Percentiles rank a stretch among this genome's conserved stretches.
phyloP scores from a whole-genome alignment of 2,888 invertebrate genomes.

The Microlaimidae sp. region DNA sequence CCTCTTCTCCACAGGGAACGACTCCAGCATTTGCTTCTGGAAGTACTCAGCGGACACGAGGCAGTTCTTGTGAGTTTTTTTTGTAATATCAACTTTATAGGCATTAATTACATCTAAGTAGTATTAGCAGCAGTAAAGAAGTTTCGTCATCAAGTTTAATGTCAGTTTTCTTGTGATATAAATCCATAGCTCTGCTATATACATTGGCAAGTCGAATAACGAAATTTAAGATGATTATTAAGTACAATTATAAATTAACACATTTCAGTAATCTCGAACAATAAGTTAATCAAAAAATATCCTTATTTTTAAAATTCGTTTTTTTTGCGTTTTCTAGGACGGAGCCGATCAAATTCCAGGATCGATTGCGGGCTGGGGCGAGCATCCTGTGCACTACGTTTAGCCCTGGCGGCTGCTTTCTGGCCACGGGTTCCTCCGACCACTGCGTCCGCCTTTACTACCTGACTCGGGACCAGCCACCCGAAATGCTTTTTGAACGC shows the following conservation, averaged over 20 bases:
- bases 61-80: conserved; percentile 45
- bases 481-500: conserved; percentile 55
- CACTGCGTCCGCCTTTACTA: conserved; percentile 77
- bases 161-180: no score
- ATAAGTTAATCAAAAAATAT: conserved; percentile 16
- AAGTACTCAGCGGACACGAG: conserved; percentile 46
- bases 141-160: no score
- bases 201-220: no score
- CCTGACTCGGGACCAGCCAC: conserved; percentile 56
- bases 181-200: no score
- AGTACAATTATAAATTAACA: no score
- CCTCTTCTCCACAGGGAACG: conserved; percentile 80
- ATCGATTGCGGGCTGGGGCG: conserved; percentile 75
- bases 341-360: conserved; percentile 75
- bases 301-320: no score
- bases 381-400: conserved; percentile 87
- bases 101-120: no score
- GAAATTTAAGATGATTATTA: no score
- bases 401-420: conserved; percentile 61
- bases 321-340: conserved; percentile 44
- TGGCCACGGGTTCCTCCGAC: conserved; percentile 86
- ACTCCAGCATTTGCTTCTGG: conserved; percentile 95
- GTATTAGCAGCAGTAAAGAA: no score
- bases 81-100: no score
- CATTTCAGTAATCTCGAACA: no score